Conservation (phyloP, 2,797 vertebrate genomes). For the Pangasius djambal region DNA sequence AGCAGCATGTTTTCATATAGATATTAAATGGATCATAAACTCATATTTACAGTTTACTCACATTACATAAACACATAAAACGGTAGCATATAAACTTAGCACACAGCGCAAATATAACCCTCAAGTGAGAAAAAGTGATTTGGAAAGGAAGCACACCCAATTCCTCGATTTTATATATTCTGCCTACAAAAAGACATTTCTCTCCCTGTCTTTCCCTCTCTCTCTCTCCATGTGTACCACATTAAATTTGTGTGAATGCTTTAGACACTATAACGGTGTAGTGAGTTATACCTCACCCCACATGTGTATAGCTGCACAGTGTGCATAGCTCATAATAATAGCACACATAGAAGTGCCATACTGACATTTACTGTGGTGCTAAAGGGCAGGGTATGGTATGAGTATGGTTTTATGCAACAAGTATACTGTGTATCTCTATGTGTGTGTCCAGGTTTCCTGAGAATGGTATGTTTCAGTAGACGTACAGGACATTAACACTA, state of each 20-base stretch:
- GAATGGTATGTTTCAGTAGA: constrained; percentile 2
- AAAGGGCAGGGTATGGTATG: constrained; percentile 22
- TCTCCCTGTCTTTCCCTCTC: not conserved
- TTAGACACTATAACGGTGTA: not conserved
- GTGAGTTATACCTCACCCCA: not conserved
- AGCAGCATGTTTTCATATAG: constrained; percentile 1
- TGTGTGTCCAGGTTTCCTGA: constrained; percentile 22
- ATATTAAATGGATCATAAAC: constrained; percentile 25
- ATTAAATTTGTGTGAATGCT: not conserved
- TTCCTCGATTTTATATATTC: not conserved
- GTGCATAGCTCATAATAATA: not conserved
- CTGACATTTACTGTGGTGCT: constrained; percentile 44
- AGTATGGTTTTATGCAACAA: constrained; percentile 6
- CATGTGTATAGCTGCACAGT: not conserved
- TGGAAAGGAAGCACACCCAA: not conserved
- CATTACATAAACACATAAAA: constrained; percentile 29
- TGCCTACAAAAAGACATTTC: not conserved
- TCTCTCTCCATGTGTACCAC: not conserved
- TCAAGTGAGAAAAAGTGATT: not conserved
- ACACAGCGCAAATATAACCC: not conserved
- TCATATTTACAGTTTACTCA: constrained; percentile 12
- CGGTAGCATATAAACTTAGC: not conserved
- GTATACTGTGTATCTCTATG: not conserved
- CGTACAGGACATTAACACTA: not conserved
- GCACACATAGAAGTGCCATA: constrained; percentile 36